A percentile compares a stretch with the other conserved stretches of the same genome.
These are phyloP conservation scores for Imbricaverruca yamaguchii DNA, from an alignment of 2,888 invertebrate genomes.

Conservation along the genomic window DNA sequence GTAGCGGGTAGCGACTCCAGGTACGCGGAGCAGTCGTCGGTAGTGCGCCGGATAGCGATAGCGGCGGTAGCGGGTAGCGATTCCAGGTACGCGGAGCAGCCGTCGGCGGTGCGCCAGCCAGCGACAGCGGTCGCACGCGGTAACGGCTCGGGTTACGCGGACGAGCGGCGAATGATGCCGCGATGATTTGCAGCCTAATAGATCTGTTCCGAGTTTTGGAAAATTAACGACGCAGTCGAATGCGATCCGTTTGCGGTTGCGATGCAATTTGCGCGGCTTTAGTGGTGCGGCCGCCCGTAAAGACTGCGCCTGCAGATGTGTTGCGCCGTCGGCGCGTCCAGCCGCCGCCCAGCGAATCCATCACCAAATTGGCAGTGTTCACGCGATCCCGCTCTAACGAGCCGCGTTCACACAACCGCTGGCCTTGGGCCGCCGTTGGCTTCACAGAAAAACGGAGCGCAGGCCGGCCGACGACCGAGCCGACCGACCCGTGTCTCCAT, in stretches of 20 bases:
- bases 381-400: constrained; percentile 11
- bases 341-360: constrained; percentile 3
- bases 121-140: not conserved
- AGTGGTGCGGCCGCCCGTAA: not conserved
- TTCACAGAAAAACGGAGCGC: not conserved
- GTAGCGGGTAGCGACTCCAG: not conserved
- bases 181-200: constrained; percentile 14
- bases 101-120: not conserved
- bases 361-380: constrained; percentile 13
- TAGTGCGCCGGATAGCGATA: not conserved
- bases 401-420: not conserved
- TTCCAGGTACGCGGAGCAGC: not conserved
- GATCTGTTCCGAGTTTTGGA: constrained; percentile 16
- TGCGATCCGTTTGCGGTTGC: not conserved
- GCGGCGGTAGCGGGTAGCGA: not conserved
- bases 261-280: not conserved
- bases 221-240: not conserved
- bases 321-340: not conserved
- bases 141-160: constrained; percentile 1
- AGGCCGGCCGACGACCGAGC: not conserved
- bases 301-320: not conserved
- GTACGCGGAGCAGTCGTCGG: not conserved
- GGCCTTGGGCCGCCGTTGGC: not conserved
- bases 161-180: not conserved
- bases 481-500: not conserved